These are phyloP conservation scores for Gasteruption jaculator DNA, from an alignment of 2,888 invertebrate genomes.

Conservation along the genomic window DNA sequence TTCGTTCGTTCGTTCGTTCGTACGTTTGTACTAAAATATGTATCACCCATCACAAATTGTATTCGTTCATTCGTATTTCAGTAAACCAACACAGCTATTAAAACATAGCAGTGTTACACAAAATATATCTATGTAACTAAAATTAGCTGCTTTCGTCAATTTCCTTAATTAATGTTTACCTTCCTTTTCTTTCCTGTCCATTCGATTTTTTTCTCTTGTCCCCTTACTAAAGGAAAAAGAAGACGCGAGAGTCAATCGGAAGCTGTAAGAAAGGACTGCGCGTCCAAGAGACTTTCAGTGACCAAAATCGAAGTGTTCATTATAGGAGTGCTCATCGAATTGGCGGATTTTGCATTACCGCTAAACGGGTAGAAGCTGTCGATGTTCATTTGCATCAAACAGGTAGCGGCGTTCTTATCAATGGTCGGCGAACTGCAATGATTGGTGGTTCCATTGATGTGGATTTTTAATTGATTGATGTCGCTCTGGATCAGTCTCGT, in stretches of 20 bases:
- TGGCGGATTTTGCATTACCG: constrained; percentile 39
- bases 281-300: constrained; percentile 62
- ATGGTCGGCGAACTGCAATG: constrained; percentile 27
- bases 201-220: too few relatives aligned
- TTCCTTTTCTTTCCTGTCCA: too few relatives aligned
- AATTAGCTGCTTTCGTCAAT: too few relatives aligned
- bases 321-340: constrained; percentile 42
- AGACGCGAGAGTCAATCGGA: constrained; percentile 62
- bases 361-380: constrained; percentile 49
- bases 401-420: constrained; percentile 40
- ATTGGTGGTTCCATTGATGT: constrained; percentile 29
- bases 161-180: too few relatives aligned
- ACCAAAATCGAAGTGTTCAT: constrained; percentile 61
- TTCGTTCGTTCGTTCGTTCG: too few relatives aligned
- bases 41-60: too few relatives aligned
- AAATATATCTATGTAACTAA: too few relatives aligned
- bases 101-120: too few relatives aligned
- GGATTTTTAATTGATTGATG: constrained; percentile 51
- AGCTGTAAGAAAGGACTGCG: constrained; percentile 67
- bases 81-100: too few relatives aligned
- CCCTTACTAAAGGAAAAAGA: neutral
- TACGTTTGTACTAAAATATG: too few relatives aligned
- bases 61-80: too few relatives aligned
- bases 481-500: constrained; percentile 53
- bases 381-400: constrained; percentile 42